A percentile compares a stretch with the other conserved stretches of the same genome.
phyloP scores from a whole-genome alignment of 2,797 vertebrate species.

The Leucoraja ocellata region DNA sequence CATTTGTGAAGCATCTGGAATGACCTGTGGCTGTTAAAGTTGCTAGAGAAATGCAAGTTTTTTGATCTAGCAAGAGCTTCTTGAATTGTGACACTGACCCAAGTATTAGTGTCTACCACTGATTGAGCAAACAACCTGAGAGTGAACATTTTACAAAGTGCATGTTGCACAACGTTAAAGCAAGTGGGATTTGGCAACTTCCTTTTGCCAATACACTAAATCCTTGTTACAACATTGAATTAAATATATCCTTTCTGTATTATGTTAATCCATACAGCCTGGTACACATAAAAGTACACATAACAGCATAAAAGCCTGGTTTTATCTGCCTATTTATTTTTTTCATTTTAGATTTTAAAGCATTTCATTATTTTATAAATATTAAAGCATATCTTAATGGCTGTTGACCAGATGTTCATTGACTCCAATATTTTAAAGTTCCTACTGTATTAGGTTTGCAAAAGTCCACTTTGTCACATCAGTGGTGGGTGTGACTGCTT shows the following conservation, averaged over 20 bases:
- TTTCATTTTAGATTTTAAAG: constrained; percentile 74
- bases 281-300: too few relatives aligned
- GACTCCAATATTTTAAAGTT: constrained; percentile 49
- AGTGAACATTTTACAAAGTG: neutral
- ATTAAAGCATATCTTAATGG: constrained; percentile 57
- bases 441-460: constrained; percentile 64
- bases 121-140: neutral
- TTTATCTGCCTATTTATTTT: constrained; percentile 61
- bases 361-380: constrained; percentile 69
- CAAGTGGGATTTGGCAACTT: neutral
- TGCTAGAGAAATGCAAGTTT: too few relatives aligned
- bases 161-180: neutral
- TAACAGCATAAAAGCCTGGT: neutral
- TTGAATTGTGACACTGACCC: neutral
- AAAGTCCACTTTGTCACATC: constrained; percentile 63
- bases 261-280: constrained; percentile 22
- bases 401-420: neutral
- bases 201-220: neutral
- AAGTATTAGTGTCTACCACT: neutral
- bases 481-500: constrained; percentile 55
- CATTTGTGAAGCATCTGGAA: too few relatives aligned
- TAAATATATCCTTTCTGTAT: neutral
- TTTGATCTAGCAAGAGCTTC: neutral
- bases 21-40: too few relatives aligned
- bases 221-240: neutral